Percentiles rank a stretch among this genome's conserved stretches.
These are phyloP conservation scores for Andrena minutula DNA, from an alignment of 2,888 invertebrate species.

Conservation along the genomic window DNA sequence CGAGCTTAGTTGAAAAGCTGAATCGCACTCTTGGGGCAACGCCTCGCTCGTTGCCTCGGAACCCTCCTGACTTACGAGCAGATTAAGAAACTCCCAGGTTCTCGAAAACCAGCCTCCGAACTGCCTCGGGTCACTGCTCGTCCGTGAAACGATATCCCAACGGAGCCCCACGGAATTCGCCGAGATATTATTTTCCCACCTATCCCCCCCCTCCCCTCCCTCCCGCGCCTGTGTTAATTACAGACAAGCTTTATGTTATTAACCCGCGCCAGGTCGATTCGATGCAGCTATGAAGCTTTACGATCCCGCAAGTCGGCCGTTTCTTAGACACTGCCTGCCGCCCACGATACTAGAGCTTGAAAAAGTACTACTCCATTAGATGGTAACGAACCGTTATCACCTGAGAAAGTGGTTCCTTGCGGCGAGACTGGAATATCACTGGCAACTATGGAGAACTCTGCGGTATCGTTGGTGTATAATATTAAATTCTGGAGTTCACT, in stretches of 20 bases:
- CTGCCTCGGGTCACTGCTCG: slow-evolving; percentile 74
- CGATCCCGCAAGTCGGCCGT: slow-evolving; percentile 29
- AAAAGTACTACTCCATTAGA: not conserved
- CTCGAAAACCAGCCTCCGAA: slow-evolving; percentile 74
- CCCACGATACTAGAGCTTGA: not conserved
- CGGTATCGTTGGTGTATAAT: not conserved
- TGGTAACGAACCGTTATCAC: not conserved
- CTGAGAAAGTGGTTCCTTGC: not conserved
- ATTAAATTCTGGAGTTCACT: not conserved
- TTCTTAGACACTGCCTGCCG: not conserved
- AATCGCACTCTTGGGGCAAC: slow-evolving; percentile 78
- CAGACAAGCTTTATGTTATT: slow-evolving; percentile 70
- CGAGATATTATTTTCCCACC: slow-evolving; percentile 73
- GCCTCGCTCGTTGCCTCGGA: slow-evolving; percentile 77
- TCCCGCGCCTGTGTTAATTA: slow-evolving; percentile 67
- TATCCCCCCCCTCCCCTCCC: slow-evolving; percentile 26
- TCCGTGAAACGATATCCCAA: slow-evolving; percentile 73
- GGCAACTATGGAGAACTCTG: not conserved
- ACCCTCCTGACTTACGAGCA: slow-evolving; percentile 78
- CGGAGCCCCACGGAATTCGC: slow-evolving; percentile 67
- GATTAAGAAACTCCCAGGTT: slow-evolving; percentile 76
- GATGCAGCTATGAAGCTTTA: slow-evolving; percentile 53
- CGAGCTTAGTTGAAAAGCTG: slow-evolving; percentile 78
- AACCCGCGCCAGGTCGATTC: slow-evolving; percentile 55
- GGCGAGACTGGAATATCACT: too few species aligned